phyloP scores from a whole-genome alignment of 2,888 invertebrate genomes.

The Neocrepidodera transversa region DNA sequence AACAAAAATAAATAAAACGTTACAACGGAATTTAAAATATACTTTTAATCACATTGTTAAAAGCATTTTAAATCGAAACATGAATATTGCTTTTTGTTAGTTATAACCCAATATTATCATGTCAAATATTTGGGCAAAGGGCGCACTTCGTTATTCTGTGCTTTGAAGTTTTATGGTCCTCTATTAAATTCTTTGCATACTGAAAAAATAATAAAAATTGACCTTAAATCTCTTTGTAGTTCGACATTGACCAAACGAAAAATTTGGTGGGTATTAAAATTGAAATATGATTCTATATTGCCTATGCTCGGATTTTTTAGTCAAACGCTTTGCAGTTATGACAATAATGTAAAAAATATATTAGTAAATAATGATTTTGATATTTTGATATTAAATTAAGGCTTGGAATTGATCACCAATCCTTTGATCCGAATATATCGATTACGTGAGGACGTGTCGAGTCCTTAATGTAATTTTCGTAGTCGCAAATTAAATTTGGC shows the following conservation, averaged over 20 bases:
- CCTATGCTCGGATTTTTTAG: background rate
- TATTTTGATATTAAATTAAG: too few relatives aligned
- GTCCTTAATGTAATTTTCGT: too few relatives aligned
- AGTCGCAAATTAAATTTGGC: too few relatives aligned
- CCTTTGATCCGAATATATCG: too few relatives aligned
- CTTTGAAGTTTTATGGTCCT: constrained; percentile 2
- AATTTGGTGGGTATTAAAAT: background rate
- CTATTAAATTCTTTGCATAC: constrained; percentile 12
- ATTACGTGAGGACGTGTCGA: too few relatives aligned
- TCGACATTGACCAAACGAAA: background rate
- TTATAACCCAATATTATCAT: background rate
- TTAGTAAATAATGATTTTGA: too few relatives aligned
- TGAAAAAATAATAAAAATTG: constrained; percentile 5
- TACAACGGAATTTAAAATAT: too few relatives aligned
- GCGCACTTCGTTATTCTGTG: background rate
- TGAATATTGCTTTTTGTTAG: background rate
- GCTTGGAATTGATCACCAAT: too few relatives aligned
- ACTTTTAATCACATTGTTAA: too few relatives aligned
- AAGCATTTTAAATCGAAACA: background rate
- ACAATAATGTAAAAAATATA: too few relatives aligned
- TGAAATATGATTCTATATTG: background rate
- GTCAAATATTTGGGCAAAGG: constrained; percentile 3
- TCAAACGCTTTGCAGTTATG: too few relatives aligned
- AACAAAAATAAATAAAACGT: too few relatives aligned
- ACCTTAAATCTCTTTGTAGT: background rate